Percentiles rank a stretch among this genome's conserved stretches.
phyloP scores from a whole-genome alignment of 2,797 vertebrate genomes.

The Cyprinella venusta region DNA sequence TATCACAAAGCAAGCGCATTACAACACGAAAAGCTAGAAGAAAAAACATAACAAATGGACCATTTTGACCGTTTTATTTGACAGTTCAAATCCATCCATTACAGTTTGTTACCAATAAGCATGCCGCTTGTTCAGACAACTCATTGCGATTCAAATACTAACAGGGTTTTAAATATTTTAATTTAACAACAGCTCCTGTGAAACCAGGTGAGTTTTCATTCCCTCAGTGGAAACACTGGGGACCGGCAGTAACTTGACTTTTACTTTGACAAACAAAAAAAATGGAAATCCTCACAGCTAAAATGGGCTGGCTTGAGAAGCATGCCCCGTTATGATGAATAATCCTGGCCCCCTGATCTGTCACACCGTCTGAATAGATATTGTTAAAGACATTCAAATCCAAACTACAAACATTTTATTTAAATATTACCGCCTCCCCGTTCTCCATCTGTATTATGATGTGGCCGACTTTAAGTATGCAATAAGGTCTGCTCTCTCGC shows the following conservation, averaged over 20 bases:
- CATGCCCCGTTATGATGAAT: constrained; percentile 26
- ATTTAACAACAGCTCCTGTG: constrained; percentile 46
- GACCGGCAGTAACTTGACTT: constrained; percentile 39
- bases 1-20: not conserved
- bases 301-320: constrained; percentile 15
- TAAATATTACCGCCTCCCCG: constrained; percentile 58
- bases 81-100: constrained; percentile 40
- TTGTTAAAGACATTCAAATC: constrained; percentile 38
- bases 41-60: not conserved
- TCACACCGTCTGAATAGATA: constrained; percentile 26
- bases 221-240: constrained; percentile 32
- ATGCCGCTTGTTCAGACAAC: constrained; percentile 14
- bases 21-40: too few relatives aligned
- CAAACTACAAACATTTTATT: constrained; percentile 62
- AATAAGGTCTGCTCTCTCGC: constrained; percentile 82
- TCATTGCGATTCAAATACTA: constrained; percentile 19
- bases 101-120: constrained; percentile 16
- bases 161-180: constrained; percentile 33
- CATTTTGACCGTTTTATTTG: constrained; percentile 22
- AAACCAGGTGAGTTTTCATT: constrained; percentile 50
- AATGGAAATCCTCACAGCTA: constrained; percentile 1
- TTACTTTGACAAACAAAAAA: not conserved
- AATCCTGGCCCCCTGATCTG: constrained; percentile 25
- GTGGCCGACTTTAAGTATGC: constrained; percentile 84
- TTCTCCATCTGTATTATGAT: constrained; percentile 67